phyloP scores from a whole-genome alignment of 1,140 invertebrate genomes.

The Halictus rubicundus region DNA sequence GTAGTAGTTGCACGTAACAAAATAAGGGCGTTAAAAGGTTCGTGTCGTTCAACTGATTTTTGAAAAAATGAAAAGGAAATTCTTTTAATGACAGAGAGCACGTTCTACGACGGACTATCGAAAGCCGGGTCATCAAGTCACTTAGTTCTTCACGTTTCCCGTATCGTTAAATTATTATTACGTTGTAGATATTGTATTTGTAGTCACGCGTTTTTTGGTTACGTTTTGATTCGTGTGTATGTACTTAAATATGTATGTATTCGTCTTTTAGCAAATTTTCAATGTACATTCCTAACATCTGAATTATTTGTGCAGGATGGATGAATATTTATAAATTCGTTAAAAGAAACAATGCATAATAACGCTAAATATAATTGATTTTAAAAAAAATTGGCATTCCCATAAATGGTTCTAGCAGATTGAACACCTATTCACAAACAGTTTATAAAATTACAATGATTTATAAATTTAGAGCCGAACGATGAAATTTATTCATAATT shows the following conservation, averaged over 20 bases:
- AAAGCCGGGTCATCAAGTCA: slow-evolving; percentile 13
- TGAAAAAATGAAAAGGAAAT: neutral
- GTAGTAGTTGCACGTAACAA: slow-evolving; percentile 17
- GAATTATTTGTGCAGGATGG: neutral
- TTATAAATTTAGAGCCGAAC: neutral
- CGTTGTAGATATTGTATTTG: slow-evolving; percentile 1
- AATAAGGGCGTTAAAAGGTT: slow-evolving; percentile 57
- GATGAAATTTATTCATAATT: slow-evolving; percentile 17
- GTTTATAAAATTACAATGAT: slow-evolving; percentile 20
- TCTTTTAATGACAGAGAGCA: neutral
- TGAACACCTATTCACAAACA: neutral
- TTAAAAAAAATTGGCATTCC: neutral
- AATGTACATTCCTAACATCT: slow-evolving; percentile 11
- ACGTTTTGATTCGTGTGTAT: slow-evolving; percentile 13
- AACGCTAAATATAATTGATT: slow-evolving; percentile 10
- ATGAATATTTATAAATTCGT: slow-evolving; percentile 6
- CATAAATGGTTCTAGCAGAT: neutral
- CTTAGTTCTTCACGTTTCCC: neutral
- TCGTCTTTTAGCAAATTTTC: slow-evolving; percentile 8
- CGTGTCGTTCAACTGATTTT: slow-evolving; percentile 16
- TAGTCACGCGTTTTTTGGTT: neutral
- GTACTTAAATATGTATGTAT: neutral
- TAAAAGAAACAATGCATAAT: slow-evolving; percentile 5
- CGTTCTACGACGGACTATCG: neutral
- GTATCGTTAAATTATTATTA: slow-evolving; percentile 9